A percentile compares a stretch with the other conserved stretches of the same genome.
Evolutionary conservation across 2,888 invertebrate genomes (phyloP).

Genomic region (Myopa tessellatipennis): DNA sequence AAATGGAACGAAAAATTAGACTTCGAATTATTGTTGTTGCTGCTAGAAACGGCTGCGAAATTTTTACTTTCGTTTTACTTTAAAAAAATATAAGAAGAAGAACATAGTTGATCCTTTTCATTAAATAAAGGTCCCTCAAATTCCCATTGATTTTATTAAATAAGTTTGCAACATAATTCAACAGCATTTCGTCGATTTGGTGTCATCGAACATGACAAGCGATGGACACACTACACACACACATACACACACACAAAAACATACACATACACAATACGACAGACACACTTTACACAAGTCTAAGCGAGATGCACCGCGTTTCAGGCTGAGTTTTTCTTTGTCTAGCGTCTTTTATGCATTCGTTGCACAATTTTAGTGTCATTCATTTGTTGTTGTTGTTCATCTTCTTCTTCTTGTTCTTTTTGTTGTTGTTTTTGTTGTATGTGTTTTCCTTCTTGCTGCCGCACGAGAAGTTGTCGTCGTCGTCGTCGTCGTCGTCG

Average conservation of each 20-base stretch:
- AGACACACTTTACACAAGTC: neutral
- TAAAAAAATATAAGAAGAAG: too few relatives aligned
- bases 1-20: too few relatives aligned
- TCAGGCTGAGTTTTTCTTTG: neutral
- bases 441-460: neutral
- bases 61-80: too few relatives aligned
- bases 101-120: too few relatives aligned
- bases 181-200: neutral
- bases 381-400: conserved; percentile 13
- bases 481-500: neutral
- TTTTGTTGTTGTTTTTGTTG: neutral
- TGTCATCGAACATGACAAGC: conserved; percentile 15
- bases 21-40: too few relatives aligned
- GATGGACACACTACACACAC: neutral
- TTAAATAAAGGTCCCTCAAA: too few relatives aligned
- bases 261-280: neutral
- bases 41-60: too few relatives aligned
- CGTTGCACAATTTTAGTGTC: conserved; percentile 18
- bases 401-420: neutral
- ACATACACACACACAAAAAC: neutral
- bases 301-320: neutral
- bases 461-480: neutral
- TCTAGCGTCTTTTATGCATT: conserved; percentile 12
- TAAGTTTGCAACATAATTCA: neutral
- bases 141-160: too few relatives aligned